Percentiles rank a stretch among this genome's conserved stretches.
These are phyloP conservation scores for Cancer borealis DNA, from an alignment of 2,888 invertebrate genomes.

Conservation along the genomic window DNA sequence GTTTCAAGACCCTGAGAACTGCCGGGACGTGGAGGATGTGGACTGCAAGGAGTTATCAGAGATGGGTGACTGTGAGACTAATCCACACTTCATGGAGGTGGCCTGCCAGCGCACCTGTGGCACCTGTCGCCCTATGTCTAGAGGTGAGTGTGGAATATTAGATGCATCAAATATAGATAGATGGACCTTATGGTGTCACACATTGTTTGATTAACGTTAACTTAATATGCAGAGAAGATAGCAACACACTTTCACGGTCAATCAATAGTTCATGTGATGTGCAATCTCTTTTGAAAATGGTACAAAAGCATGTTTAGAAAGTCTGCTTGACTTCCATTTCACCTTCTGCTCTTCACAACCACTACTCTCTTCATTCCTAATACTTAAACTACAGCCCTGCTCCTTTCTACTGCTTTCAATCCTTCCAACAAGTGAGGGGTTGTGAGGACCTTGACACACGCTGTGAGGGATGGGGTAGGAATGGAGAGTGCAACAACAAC, in stretches of 20 bases:
- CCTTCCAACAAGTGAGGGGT: background rate
- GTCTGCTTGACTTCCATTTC: no score
- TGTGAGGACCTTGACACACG: slow-evolving; percentile 42
- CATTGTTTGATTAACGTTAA: no score
- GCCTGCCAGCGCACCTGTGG: slow-evolving; percentile 40
- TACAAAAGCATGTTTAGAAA: no score
- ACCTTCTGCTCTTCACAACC: no score
- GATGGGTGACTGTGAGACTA: slow-evolving; percentile 53
- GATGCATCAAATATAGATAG: background rate
- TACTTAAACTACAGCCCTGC: no score
- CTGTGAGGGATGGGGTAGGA: slow-evolving; percentile 33
- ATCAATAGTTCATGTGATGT: background rate
- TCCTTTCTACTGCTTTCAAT: no score
- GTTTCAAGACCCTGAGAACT: no score
- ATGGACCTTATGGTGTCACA: background rate
- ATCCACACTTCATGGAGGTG: slow-evolving; percentile 57
- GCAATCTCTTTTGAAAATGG: background rate
- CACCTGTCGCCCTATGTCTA: slow-evolving; percentile 54
- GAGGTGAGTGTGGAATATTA: background rate
- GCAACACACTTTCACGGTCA: no score
- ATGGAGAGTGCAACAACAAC: slow-evolving; percentile 55
- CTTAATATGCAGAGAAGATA: no score
- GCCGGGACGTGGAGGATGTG: background rate
- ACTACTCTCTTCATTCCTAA: no score
- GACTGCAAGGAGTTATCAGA: slow-evolving; percentile 37